Evolutionary conservation across 2,888 invertebrate species (phyloP).

Genomic region (Helobdella robusta): DNA sequence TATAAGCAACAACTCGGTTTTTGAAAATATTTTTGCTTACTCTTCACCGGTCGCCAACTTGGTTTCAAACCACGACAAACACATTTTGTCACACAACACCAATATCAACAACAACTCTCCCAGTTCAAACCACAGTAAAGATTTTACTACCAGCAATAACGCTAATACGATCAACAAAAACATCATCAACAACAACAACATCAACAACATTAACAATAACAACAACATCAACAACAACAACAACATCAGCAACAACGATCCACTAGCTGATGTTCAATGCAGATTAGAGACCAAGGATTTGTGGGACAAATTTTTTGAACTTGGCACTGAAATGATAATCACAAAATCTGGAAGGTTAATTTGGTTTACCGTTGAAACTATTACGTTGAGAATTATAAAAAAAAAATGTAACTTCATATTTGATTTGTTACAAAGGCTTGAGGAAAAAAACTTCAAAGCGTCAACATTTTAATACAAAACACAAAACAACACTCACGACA

Average conservation of each 20-base stretch:
- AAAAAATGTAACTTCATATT: no score
- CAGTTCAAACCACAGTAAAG: background rate
- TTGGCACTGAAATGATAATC: constrained; percentile 29
- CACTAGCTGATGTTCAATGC: constrained; percentile 17
- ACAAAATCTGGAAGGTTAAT: constrained; percentile 29
- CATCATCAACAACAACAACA: background rate
- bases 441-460: no score
- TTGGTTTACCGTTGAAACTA: no score
- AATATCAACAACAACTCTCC: background rate
- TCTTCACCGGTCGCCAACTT: no score
- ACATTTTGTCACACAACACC: background rate
- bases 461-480: no score
- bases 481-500: background rate
- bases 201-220: no score
- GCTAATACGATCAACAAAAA: no score
- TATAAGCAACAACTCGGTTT: background rate
- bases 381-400: no score
- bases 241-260: background rate
- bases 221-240: background rate
- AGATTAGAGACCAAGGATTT: constrained; percentile 27
- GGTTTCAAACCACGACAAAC: background rate
- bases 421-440: no score
- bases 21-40: background rate
- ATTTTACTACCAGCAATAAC: no score
- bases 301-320: constrained; percentile 28